These are phyloP conservation scores for fruit fly (Drosophila melanogaster) DNA, from an alignment of 1,140 invertebrate species.

Conservation along the genomic window Release_6_plus_ISO1_MT NT_033779.5:10733501-10734000, in stretches of 20 bases:
- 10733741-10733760: too few relatives aligned
- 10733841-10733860: conserved; percentile 95
- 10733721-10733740: too few relatives aligned
- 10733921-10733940: conserved; percentile 94
- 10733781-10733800: conserved; percentile 87
- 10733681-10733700: conserved; percentile 94
- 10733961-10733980: conserved; percentile 92
- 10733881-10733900: conserved; percentile 85
- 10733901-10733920: conserved; percentile 91
- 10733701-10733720: conserved; percentile 87
- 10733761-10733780: conserved; percentile 86
- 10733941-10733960: conserved; percentile 93
- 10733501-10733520: conserved; percentile 91
- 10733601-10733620: conserved; percentile 60
- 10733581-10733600: conserved; percentile 87
- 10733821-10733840: conserved; percentile 91
- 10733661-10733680: conserved; percentile 94
- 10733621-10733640: conserved; percentile 63
- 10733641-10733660: conserved; percentile 90
- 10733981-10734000: conserved; percentile 88
- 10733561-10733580: conserved; percentile 92
- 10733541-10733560: conserved; percentile 92
- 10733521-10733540: conserved; percentile 91
- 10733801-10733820: conserved; percentile 92
- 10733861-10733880: conserved; percentile 86